Evolutionary conservation across 2,797 vertebrate species (phyloP).

Genomic region (Pseudomugil tenellus): DNA sequence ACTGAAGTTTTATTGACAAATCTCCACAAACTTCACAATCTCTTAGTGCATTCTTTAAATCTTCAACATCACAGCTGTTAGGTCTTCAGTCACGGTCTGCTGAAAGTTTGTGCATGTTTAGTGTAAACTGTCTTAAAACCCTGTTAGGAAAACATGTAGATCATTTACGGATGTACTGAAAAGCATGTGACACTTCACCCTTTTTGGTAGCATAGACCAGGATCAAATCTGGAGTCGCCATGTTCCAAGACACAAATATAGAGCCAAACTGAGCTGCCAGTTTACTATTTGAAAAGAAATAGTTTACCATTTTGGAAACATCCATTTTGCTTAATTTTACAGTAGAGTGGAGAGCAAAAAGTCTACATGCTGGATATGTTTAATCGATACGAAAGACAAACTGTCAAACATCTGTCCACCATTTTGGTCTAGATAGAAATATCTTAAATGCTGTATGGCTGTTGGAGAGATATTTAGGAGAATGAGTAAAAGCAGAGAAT

Average conservation of each 20-base stretch:
- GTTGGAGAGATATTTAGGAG: neutral
- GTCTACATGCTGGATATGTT: neutral
- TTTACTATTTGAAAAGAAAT: slow-evolving; percentile 24
- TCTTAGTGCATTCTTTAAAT: slow-evolving; percentile 25
- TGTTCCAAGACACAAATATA: slow-evolving; percentile 3
- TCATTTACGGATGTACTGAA: slow-evolving; percentile 10
- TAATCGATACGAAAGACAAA: slow-evolving; percentile 4
- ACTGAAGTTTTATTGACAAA: slow-evolving; percentile 72
- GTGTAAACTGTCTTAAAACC: slow-evolving; percentile 39
- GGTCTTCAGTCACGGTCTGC: slow-evolving; percentile 37
- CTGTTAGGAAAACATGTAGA: neutral
- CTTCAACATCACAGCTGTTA: slow-evolving; percentile 39
- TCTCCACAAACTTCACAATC: slow-evolving; percentile 37
- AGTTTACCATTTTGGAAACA: slow-evolving; percentile 18
- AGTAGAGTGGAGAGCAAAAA: neutral
- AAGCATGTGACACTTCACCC: slow-evolving; percentile 27
- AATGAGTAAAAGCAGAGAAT: no score
- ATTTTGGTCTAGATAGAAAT: neutral
- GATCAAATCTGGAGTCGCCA: slow-evolving; percentile 16
- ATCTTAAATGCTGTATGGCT: neutral
- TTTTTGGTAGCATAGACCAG: slow-evolving; percentile 18
- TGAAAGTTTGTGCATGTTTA: slow-evolving; percentile 31
- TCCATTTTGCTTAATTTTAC: neutral
- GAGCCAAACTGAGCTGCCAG: slow-evolving; percentile 1
- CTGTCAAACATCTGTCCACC: neutral